Conservation (phyloP, 1,140 invertebrate species). For the Phymorhynchus buccinoides region DNA sequence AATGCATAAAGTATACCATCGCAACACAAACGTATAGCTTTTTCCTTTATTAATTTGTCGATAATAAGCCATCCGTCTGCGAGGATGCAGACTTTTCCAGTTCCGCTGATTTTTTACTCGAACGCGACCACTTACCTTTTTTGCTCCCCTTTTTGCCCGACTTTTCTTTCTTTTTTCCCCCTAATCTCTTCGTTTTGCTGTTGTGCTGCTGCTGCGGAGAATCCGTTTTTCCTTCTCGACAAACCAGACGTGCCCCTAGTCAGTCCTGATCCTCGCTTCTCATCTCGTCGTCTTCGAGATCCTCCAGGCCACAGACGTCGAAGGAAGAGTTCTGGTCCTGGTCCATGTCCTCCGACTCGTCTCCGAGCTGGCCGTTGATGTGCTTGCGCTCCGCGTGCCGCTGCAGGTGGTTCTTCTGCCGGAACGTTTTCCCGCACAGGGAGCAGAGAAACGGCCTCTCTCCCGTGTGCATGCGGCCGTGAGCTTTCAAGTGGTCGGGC, state of each 20-base stretch:
- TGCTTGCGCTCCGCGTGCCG: conserved; percentile 47
- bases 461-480: conserved; percentile 94
- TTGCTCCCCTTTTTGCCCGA: not conserved
- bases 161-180: conserved; percentile 22
- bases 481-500: conserved; percentile 93
- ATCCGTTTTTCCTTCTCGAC: not conserved
- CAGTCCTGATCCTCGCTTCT: conserved; percentile 36
- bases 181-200: conserved; percentile 25
- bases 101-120: not conserved
- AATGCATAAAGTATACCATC: not conserved
- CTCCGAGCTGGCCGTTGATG: conserved; percentile 16
- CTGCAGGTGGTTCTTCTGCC: conserved; percentile 50
- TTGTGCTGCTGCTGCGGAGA: conserved; percentile 18
- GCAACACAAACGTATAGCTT: not conserved
- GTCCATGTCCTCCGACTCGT: conserved; percentile 21
- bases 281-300: conserved; percentile 33
- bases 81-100: not conserved
- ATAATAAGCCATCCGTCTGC: not conserved
- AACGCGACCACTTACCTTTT: not conserved
- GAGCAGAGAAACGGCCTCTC: conserved; percentile 98
- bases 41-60: not conserved
- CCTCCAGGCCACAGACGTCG: conserved; percentile 33
- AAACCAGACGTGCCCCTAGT: conserved; percentile 42
- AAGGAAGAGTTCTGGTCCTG: conserved; percentile 29
- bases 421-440: conserved; percentile 81